phyloP scores from a whole-genome alignment of 1,140 invertebrate genomes.

The Drosophila lacertosa region DNA sequence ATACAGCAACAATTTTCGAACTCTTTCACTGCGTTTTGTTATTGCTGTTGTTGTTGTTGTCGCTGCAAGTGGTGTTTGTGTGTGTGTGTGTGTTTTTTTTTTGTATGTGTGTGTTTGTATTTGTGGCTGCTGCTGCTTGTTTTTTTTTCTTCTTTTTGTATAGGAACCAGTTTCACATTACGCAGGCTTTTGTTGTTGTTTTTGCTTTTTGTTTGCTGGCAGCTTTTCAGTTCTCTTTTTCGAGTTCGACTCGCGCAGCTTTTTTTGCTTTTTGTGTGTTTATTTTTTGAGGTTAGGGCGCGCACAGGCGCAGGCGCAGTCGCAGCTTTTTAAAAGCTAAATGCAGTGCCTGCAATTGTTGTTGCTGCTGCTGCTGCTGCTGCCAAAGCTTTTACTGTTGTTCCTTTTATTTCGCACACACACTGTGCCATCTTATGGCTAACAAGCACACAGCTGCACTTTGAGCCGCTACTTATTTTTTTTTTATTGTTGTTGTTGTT shows the following conservation, averaged over 20 bases:
- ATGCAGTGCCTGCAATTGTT: slow-evolving; percentile 36
- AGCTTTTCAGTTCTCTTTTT: slow-evolving; percentile 55
- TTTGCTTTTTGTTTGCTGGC: slow-evolving; percentile 37
- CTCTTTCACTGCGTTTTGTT: slow-evolving; percentile 73
- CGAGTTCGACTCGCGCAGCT: slow-evolving; percentile 55
- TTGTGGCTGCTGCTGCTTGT: slow-evolving; percentile 13
- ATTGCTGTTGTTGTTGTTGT: slow-evolving; percentile 41
- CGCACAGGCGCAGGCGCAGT: slow-evolving; percentile 65
- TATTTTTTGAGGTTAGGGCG: slow-evolving; percentile 70
- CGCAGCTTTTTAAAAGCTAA: slow-evolving; percentile 65
- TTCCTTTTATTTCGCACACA: slow-evolving; percentile 39
- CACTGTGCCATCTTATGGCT: too few species aligned
- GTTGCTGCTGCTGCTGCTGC: slow-evolving; percentile 21
- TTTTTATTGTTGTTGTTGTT: too few species aligned
- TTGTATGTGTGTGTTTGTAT: slow-evolving; percentile 33
- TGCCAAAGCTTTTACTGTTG: slow-evolving; percentile 11
- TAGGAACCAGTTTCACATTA: slow-evolving; percentile 79
- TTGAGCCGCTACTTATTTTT: background rate
- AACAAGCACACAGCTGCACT: slow-evolving; percentile 17
- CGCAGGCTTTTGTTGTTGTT: slow-evolving; percentile 69
- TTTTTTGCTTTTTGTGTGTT: slow-evolving; percentile 26
- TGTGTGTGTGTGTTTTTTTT: slow-evolving; percentile 49
- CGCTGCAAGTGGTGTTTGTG: slow-evolving; percentile 60
- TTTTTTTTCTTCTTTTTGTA: slow-evolving; percentile 35
- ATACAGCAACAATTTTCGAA: slow-evolving; percentile 37